A percentile compares a stretch with the other conserved stretches of the same genome.
Conservation (phyloP, 2,797 vertebrate genomes). For the Trichosurus vulpecula region DNA sequence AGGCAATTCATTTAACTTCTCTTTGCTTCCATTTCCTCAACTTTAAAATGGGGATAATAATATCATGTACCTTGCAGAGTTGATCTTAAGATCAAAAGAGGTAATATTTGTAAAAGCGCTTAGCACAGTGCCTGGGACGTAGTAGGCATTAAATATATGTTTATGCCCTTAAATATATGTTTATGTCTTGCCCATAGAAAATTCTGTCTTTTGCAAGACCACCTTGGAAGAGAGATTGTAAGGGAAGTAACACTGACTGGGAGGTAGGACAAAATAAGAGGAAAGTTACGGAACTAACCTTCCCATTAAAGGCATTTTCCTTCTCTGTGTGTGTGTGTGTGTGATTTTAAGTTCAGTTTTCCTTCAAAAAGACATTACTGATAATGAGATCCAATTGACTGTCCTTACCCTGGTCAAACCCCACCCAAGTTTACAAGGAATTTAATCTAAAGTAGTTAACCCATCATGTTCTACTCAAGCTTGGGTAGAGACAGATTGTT, state of each 20-base stretch:
- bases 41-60: neutral
- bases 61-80: neutral
- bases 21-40: neutral
- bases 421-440: too few relatives aligned
- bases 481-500: too few relatives aligned
- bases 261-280: neutral
- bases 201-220: neutral
- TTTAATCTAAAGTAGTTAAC: too few relatives aligned
- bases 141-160: too few relatives aligned
- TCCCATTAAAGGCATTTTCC: neutral
- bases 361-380: too few relatives aligned
- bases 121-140: too few relatives aligned
- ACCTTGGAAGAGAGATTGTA: neutral
- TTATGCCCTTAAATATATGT: too few relatives aligned
- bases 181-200: neutral
- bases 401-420: too few relatives aligned
- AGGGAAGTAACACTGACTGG: neutral
- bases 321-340: neutral
- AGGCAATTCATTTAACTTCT: neutral
- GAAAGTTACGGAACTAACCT: neutral
- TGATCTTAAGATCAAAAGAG: neutral
- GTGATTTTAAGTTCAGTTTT: too few relatives aligned
- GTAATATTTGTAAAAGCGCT: too few relatives aligned
- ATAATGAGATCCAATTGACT: too few relatives aligned
- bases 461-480: too few relatives aligned